Base-by-base conservation (phyloP, 2,797 vertebrate species). In the Alectoris magna region DNA sequence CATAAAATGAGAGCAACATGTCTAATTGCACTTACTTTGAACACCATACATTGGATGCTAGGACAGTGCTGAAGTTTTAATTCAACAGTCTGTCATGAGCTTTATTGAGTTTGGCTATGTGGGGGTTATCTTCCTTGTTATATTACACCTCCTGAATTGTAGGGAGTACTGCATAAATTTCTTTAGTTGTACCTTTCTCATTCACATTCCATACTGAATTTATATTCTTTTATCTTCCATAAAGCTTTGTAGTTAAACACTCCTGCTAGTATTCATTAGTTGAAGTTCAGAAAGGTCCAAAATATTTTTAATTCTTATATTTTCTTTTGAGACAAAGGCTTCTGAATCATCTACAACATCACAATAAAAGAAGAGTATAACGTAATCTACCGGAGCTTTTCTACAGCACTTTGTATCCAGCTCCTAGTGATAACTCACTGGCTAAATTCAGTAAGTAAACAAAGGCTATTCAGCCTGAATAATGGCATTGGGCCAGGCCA, bases 21-120 rank as follows among this genome's bases (percentile, higher is more conserved):
- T 38, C 17, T 75, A 88, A 74, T 84, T 96, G 15, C 7, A 85
- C 92, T 92, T 87, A 92, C 51, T 87, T 72, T 92, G 70, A 91
- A 76, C 17, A 59, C 59, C 78, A 48, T 60, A 91, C 94, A 70
- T 58, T 16, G 48, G 41, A 39, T 88, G 38, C 55, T 81, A 84
- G 46, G 59, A 78, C 13, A 69, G 67, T 74, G 36, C 22, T 94
- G 55, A 82, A 34, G n/a, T 88, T 91, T 56, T 62, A 85, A 87
- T 91, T 15, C 81, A 82, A 16, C 24, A 38, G 67, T 87, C 58
- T 88, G 15, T 76, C 87, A 71, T 76, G 87, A 92, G 5, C 6
- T 83, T 73, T 77, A 72, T 43, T 48, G 11, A 93, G 15, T 85
- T 26, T 7, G 7, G 14, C 84, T 59, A 44, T 41, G 4, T 38